Percentiles rank a stretch among this genome's conserved stretches.
Conservation (phyloP, 2,113 vertebrate species). For the Otis tarda region DNA sequence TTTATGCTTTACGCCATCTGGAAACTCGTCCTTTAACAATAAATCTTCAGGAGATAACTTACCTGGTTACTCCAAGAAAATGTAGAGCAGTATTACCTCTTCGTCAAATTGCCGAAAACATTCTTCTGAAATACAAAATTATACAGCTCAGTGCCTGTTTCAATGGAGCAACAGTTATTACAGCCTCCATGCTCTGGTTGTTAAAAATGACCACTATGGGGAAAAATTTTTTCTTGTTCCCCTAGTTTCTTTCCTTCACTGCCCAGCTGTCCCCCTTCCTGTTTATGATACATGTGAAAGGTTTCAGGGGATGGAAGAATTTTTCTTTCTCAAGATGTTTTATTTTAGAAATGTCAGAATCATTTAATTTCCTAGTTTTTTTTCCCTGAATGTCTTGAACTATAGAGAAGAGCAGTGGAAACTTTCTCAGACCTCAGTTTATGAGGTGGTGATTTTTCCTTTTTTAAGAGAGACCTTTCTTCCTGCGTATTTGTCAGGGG, state of each 20-base stretch:
- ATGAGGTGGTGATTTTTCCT: neutral
- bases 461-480: neutral
- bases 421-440: neutral
- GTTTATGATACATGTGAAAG: neutral
- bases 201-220: neutral
- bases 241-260: neutral
- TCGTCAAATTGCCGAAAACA: neutral
- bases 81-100: neutral
- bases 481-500: fast-evolving
- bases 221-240: neutral
- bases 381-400: neutral
- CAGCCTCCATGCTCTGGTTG: neutral
- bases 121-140: constrained; percentile 34
- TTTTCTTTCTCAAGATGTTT: neutral
- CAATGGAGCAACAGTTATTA: neutral
- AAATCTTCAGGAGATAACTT: constrained; percentile 20
- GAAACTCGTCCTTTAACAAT: constrained; percentile 15
- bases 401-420: neutral
- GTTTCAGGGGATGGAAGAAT: neutral
- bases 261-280: neutral
- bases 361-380: neutral
- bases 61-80: neutral
- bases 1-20: neutral
- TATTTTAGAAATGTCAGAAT: neutral
- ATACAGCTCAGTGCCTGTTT: neutral